Base-by-base conservation (phyloP, 2,888 invertebrate species). In the Atethmia centrago region DNA sequence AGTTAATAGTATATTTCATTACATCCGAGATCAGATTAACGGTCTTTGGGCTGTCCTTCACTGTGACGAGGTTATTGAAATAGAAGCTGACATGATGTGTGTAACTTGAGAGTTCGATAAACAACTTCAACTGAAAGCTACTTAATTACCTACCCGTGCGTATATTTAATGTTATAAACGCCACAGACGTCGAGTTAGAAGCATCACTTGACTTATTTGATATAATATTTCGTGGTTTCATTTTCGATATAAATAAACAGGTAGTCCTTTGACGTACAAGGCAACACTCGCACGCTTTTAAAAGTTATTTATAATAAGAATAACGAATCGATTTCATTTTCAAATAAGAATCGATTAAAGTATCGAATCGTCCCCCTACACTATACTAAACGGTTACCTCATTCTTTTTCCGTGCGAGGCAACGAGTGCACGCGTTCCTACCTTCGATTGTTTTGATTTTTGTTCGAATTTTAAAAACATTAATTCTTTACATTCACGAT, bases 121-220 rank as follows among this genome's bases (percentile, higher is more conserved):
- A 36, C n/a, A 36, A 71, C 9, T 58, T 58, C 16, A 31, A 47
- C 36, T 21, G 19, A 59, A 40, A 71, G 59, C 14, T 67, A 63
- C 59, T 42, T 51, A 40, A 28, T n/a, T 42, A n/a, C 3, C 14
- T 14, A 19, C n/a, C n/a, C n/a, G n/a, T n/a, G n/a, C 36, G 12
- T 25, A 58, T 8, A 28, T 42, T 36, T 9, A 45, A 53, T 55
- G 21, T 65, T 42, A 56, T 19, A 66, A 56, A 36, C 31, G n/a
- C 5, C 47, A 45, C 45, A 51, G 55, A 51, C n/a, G 40, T 47
- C 31, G 49, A 53, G 42, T 40, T 42, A 56, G 31, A 40, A 42
- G 53, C 45, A 1, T 49, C 42, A 55, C 67, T 79, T n/a, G 64
- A 58, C 19, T 76, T n/a, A 55, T 56, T 79, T 67, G 28, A 59